A percentile compares a stretch with the other conserved stretches of the same genome.
Conservation (phyloP, 2,113 vertebrate genomes). For the Petrocephalus zakoni region DNA sequence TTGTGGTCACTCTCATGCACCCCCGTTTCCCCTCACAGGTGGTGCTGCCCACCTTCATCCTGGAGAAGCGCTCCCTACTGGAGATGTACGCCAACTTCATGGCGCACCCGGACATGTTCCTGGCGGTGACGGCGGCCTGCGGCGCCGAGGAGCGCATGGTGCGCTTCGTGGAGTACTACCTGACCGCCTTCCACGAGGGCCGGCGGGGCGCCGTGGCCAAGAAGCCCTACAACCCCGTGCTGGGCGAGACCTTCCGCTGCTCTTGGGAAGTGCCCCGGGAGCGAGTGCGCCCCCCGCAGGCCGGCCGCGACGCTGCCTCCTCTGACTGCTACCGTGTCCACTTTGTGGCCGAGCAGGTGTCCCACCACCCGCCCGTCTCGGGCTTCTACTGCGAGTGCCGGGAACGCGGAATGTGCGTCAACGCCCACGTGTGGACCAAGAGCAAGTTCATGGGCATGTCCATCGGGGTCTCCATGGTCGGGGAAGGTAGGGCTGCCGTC, state of each 20-base stretch:
- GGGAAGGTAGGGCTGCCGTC: constrained; percentile 67
- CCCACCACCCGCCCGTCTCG: constrained; percentile 82
- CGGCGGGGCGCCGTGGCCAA: constrained; percentile 84
- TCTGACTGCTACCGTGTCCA: constrained; percentile 66
- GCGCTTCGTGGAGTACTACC: constrained; percentile 85
- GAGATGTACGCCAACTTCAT: constrained; percentile 95
- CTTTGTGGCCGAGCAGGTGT: constrained; percentile 87
- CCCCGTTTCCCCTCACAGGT: constrained; percentile 67
- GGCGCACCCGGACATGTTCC: constrained; percentile 85
- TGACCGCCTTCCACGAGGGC: constrained; percentile 85
- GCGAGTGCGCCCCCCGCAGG: constrained; percentile 61
- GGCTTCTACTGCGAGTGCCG: constrained; percentile 91
- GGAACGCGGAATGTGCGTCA: constrained; percentile 78
- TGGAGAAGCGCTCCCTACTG: constrained; percentile 86
- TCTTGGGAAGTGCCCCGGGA: constrained; percentile 80
- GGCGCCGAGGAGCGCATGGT: constrained; percentile 80
- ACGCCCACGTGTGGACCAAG: constrained; percentile 85
- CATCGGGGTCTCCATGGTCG: constrained; percentile 86
- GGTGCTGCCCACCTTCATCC: constrained; percentile 86
- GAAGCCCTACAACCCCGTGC: constrained; percentile 89
- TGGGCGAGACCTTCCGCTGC: constrained; percentile 85
- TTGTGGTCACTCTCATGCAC: neutral
- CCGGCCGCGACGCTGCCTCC: constrained; percentile 47
- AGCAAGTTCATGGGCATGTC: constrained; percentile 93
- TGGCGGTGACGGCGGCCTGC: constrained; percentile 69